Evolutionary conservation across 2,888 invertebrate species (phyloP).

Genomic region (Netelia fuscicornis): DNA sequence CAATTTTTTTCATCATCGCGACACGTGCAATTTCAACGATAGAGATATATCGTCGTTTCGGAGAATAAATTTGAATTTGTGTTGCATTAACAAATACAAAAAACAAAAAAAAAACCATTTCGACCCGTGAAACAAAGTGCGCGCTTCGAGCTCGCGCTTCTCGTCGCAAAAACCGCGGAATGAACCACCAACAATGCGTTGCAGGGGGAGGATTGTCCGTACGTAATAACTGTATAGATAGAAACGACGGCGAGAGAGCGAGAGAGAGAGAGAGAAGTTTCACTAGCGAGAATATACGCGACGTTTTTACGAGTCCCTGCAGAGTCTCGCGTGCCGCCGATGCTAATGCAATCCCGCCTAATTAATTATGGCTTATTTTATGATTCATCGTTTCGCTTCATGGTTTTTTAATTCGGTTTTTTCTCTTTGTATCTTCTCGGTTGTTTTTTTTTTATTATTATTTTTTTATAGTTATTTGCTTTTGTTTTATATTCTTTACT

Average conservation of each 20-base stretch:
- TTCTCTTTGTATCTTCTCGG: conserved; percentile 48
- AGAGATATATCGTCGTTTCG: no score
- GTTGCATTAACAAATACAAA: neutral
- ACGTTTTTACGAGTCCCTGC: conserved; percentile 80
- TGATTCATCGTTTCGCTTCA: conserved; percentile 76
- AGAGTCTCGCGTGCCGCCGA: conserved; percentile 80
- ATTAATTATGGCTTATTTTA: conserved; percentile 81
- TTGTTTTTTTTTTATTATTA: conserved; percentile 46
- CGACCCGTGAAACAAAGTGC: conserved; percentile 23
- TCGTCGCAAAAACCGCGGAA: conserved; percentile 45
- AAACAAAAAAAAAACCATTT: neutral
- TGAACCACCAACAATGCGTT: conserved; percentile 75
- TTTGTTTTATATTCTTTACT: conserved; percentile 17
- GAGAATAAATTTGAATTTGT: no score
- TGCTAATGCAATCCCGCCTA: conserved; percentile 79
- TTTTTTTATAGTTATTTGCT: conserved; percentile 16
- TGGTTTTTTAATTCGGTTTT: conserved; percentile 48
- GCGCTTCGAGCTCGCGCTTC: conserved; percentile 17
- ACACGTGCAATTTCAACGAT: no score
- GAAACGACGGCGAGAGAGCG: neutral
- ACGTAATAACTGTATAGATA: neutral
- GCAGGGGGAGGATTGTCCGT: conserved; percentile 45
- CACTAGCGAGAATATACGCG: conserved; percentile 78
- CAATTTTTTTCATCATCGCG: no score
- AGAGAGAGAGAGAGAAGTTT: conserved; percentile 46